A percentile compares a stretch with the other conserved stretches of the same genome.
These are phyloP conservation scores for Nomada fabriciana DNA, from an alignment of 2,888 invertebrate species.

Conservation along the genomic window DNA sequence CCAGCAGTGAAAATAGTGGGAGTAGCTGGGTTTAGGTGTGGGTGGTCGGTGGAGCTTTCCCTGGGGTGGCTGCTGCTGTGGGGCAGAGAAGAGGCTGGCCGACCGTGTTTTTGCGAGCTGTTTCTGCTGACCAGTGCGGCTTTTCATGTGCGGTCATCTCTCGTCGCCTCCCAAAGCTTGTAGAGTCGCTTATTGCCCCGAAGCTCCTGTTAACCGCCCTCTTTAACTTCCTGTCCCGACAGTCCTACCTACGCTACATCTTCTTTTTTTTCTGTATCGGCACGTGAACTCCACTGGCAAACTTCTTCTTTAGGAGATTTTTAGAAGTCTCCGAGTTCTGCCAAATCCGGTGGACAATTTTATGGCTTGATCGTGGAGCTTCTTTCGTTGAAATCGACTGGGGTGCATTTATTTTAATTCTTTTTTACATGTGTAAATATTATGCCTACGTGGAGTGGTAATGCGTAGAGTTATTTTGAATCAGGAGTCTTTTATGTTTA, in stretches of 20 bases:
- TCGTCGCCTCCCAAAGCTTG: constrained; percentile 82
- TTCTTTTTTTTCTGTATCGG: constrained; percentile 60
- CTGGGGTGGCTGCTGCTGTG: constrained; percentile 58
- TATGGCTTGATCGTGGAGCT: too few species aligned
- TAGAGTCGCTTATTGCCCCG: constrained; percentile 82
- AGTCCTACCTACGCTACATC: constrained; percentile 57
- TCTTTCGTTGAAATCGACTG: too few species aligned
- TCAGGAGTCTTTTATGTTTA: too few species aligned
- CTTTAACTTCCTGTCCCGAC: constrained; percentile 72
- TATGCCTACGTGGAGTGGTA: background rate
- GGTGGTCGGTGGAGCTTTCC: constrained; percentile 63
- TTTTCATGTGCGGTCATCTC: constrained; percentile 80
- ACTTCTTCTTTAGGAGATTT: constrained; percentile 4
- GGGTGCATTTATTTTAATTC: background rate
- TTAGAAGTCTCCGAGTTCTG: background rate
- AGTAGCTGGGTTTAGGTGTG: constrained; percentile 48
- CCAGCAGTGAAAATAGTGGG: constrained; percentile 42
- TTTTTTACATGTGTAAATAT: too few species aligned
- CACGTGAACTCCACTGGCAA: constrained; percentile 21
- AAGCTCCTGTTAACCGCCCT: constrained; percentile 80
- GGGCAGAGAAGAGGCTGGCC: constrained; percentile 67
- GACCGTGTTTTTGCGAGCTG: constrained; percentile 78
- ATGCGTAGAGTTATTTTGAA: background rate
- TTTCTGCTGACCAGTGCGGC: constrained; percentile 82
- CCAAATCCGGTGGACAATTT: too few species aligned